Base-by-base conservation (phyloP, 1,140 invertebrate species). In the Drosophila bocki region DNA sequence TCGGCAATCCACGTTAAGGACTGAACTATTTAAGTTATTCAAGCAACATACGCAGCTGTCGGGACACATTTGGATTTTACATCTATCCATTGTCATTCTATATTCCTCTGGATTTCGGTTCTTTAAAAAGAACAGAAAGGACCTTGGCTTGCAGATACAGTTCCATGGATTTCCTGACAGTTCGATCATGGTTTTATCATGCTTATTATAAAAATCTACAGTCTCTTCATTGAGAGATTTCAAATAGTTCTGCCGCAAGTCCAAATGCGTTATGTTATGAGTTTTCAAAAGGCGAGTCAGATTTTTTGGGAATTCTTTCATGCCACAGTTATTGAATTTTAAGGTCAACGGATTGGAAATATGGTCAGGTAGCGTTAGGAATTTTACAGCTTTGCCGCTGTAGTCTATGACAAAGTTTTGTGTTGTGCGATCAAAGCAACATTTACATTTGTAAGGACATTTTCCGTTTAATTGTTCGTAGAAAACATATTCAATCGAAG, bases 81-180 rank as follows among this genome's bases (percentile, higher is more conserved):
- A 64, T 3, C 53, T 32, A n/a, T 29, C 15, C 3, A 64, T 4
- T 3, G 13, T 22, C 1, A 29, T 4, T 1, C 19, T 13, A 13
- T 45, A 64, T 35, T 56, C 62, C 7, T 7, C 7, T 0, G 51
- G 15, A 7, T 57, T 19, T 7, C 17, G 6, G 3, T 29, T 32
- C 15, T 54, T 57, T 19, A 45, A 11, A 5, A 45, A 45, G 2
- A 19, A 19, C 7, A 64, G 29, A 15, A 64, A 57, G 3, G 53
- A 57, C 3, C 11, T 37, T 2, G 11, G 11, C 11, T 37, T 37
- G 35, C 35, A 37, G 11, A 4, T 12, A 37, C 35, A 37, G 8
- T 13, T 44, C 61, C 37, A 56, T 0, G 51, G 61, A n/a, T 64
- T 64, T 12, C 35, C 29, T 9, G 57, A 59, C 1, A 59, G n/a